Evolutionary conservation across 2,113 vertebrate species (phyloP).

Genomic region (Equus przewalskii): DNA sequence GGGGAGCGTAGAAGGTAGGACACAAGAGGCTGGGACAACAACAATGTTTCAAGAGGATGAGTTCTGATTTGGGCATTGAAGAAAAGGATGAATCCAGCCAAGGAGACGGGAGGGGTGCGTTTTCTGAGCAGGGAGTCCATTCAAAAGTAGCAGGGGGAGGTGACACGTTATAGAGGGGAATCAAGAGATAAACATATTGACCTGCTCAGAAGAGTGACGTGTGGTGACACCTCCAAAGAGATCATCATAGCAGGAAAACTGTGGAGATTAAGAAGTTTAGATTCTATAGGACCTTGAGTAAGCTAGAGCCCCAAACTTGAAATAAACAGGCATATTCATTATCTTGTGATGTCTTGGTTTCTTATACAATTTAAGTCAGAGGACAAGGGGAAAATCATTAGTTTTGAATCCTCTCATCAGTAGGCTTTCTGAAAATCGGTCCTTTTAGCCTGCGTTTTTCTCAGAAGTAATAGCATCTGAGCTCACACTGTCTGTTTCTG

Average conservation of each 20-base stretch:
- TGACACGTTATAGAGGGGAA: not conserved
- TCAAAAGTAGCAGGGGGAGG: not conserved
- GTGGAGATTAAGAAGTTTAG: not conserved
- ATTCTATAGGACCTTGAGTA: not conserved
- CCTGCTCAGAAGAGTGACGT: not conserved
- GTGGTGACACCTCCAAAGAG: not conserved
- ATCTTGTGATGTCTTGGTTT: not conserved
- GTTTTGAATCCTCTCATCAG: not conserved
- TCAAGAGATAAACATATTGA: not conserved
- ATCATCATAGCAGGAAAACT: not conserved
- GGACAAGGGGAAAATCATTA: not conserved
- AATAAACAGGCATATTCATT: not conserved
- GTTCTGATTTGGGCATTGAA: not conserved
- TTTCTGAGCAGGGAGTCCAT: not conserved
- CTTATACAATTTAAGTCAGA: not conserved
- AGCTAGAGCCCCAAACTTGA: not conserved
- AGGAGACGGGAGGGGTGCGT: not conserved
- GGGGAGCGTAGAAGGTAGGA: not conserved
- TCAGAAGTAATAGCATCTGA: conserved; percentile 26
- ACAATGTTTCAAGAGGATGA: not conserved
- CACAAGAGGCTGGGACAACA: not conserved
- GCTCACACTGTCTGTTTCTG: not conserved
- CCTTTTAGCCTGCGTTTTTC: not conserved
- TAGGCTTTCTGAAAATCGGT: conserved; percentile 28
- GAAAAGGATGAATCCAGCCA: not conserved